phyloP scores from a whole-genome alignment of 2,113 vertebrate species.

The Mugil cephalus region DNA sequence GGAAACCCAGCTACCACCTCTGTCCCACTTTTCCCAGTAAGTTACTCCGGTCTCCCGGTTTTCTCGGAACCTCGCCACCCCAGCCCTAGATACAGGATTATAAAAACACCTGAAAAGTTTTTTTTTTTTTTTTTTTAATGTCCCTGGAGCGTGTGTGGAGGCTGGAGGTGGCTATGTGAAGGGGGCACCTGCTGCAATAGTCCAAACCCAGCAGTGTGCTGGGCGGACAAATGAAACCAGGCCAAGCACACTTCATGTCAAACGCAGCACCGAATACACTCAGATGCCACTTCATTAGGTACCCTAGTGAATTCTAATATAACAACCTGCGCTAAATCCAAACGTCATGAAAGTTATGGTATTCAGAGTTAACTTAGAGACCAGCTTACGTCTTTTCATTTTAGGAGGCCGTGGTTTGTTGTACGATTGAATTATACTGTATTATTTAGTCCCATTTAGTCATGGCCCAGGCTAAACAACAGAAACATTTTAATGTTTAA shows the following conservation, averaged over 20 bases:
- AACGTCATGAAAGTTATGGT: too few species aligned
- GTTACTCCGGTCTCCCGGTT: not conserved
- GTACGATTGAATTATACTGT: too few species aligned
- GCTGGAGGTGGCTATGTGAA: not conserved
- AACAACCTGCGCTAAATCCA: too few species aligned
- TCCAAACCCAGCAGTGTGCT: not conserved
- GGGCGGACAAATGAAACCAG: constrained; percentile 5
- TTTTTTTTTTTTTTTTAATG: not conserved
- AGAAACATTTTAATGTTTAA: too few species aligned
- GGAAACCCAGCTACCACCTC: constrained; percentile 63
- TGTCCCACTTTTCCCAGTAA: constrained; percentile 24
- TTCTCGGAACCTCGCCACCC: not conserved
- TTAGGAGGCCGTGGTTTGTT: too few species aligned
- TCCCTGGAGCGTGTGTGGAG: not conserved
- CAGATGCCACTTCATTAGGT: too few species aligned
- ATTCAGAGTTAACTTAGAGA: too few species aligned
- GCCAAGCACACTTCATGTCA: not conserved
- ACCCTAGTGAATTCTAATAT: too few species aligned
- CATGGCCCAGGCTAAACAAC: too few species aligned
- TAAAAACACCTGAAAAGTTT: not conserved
- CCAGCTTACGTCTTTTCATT: too few species aligned
- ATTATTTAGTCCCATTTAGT: too few species aligned
- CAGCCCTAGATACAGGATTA: not conserved
- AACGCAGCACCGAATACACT: not conserved
- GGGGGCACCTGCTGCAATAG: not conserved